Evolutionary conservation across 2,797 vertebrate species (phyloP).

Genomic region (Otolemur crassicaudatus): DNA sequence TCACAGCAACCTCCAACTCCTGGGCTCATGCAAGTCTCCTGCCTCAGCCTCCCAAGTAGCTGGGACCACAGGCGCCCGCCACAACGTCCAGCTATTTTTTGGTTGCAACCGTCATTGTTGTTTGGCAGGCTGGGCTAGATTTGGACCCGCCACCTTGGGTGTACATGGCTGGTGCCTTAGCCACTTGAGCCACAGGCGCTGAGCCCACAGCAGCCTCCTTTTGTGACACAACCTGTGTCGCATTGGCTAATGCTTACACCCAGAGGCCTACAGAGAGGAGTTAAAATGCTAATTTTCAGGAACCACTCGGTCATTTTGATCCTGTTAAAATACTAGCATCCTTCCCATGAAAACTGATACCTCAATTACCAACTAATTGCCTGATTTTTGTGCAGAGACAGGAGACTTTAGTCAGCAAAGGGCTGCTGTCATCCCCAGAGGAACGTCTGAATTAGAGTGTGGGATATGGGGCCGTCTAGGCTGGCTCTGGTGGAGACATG

Average conservation of each 20-base stretch:
- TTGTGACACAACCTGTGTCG: constrained; percentile 24
- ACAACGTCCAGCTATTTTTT: no score
- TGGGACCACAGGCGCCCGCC: no score
- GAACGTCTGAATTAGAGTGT: neutral
- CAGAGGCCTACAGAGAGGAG: constrained; percentile 56
- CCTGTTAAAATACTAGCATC: constrained; percentile 58
- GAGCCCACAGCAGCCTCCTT: neutral
- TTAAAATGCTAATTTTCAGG: constrained; percentile 70
- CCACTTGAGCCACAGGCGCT: no score
- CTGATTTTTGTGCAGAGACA: constrained; percentile 54
- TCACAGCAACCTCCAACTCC: no score
- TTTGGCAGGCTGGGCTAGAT: no score
- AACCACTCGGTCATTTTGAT: constrained; percentile 48
- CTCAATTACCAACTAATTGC: constrained; percentile 58
- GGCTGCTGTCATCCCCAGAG: neutral
- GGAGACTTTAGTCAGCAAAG: constrained; percentile 10
- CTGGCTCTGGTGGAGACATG: neutral
- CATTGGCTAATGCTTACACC: neutral
- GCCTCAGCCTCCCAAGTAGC: no score
- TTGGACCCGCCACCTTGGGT: no score
- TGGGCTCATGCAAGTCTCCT: no score
- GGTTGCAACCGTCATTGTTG: no score
- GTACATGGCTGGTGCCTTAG: no score
- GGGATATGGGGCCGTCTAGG: neutral
- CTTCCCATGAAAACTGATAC: constrained; percentile 52